A percentile compares a stretch with the other conserved stretches of the same genome.
Conservation (phyloP, 2,113 vertebrate species). For the Centrocercus urophasianus region DNA sequence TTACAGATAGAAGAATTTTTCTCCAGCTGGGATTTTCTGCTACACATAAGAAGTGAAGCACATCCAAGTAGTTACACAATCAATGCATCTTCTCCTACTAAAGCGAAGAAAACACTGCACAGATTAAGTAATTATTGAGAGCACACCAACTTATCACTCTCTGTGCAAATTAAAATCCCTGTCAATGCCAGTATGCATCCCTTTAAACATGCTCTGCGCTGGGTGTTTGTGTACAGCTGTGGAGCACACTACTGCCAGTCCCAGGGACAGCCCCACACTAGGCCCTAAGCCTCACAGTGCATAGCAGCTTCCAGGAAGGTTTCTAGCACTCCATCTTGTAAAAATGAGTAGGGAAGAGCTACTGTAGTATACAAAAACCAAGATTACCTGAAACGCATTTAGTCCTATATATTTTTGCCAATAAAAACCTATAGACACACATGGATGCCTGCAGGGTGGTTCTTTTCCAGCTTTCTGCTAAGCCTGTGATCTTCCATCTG, state of each 20-base stretch:
- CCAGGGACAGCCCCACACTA: neutral
- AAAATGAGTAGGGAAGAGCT: neutral
- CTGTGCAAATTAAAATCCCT: slow-evolving; percentile 44
- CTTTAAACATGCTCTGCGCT: slow-evolving; percentile 5
- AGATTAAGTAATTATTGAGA: slow-evolving; percentile 54
- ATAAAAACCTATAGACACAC: neutral
- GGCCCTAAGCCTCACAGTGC: neutral
- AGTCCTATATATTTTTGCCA: neutral
- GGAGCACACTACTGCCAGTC: neutral
- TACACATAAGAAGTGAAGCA: slow-evolving; percentile 29
- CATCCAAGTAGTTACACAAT: slow-evolving; percentile 59
- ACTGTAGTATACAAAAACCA: neutral
- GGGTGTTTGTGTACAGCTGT: slow-evolving; percentile 2
- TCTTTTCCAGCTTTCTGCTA: neutral
- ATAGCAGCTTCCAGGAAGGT: neutral
- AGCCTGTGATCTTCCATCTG: neutral
- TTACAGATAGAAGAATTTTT: slow-evolving; percentile 33
- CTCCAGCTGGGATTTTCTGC: slow-evolving; percentile 62
- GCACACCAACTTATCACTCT: slow-evolving; percentile 22
- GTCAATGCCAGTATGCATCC: slow-evolving; percentile 13
- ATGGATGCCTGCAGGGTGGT: neutral
- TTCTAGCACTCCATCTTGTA: neutral
- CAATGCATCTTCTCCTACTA: slow-evolving; percentile 70
- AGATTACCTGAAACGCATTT: neutral
- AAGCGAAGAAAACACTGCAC: slow-evolving; percentile 59